Percentiles rank a stretch among this genome's conserved stretches.
Conservation (phyloP, 2,113 vertebrate species). For the Hypomesus transpacificus region DNA sequence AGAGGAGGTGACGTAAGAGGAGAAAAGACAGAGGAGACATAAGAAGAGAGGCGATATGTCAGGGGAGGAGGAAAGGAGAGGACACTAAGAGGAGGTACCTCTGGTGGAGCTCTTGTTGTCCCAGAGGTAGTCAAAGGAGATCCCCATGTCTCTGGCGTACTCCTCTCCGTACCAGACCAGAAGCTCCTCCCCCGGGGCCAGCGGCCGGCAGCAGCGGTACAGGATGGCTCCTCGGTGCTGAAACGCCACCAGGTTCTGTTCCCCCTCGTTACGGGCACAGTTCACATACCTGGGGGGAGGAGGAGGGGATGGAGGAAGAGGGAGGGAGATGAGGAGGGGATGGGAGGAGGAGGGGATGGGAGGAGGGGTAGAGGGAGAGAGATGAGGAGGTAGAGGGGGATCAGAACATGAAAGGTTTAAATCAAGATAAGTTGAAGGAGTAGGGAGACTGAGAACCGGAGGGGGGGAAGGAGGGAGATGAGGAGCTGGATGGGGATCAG, state of each 20-base stretch:
- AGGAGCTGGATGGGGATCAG: background rate
- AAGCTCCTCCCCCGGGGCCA: conserved; percentile 7
- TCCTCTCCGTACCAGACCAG: too few species aligned
- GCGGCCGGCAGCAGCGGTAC: conserved; percentile 36
- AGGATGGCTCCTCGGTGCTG: conserved; percentile 38
- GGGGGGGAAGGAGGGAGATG: background rate
- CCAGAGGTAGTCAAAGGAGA: too few species aligned
- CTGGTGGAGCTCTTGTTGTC: too few species aligned
- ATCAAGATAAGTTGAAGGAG: too few species aligned
- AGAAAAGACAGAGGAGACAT: background rate
- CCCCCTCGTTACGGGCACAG: conserved; percentile 34
- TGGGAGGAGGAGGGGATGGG: too few species aligned
- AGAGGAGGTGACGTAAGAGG: background rate
- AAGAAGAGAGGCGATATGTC: too few species aligned
- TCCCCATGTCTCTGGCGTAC: too few species aligned
- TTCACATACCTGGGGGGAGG: conserved; percentile 37
- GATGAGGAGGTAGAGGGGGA: background rate
- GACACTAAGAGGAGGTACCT: too few species aligned
- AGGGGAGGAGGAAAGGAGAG: too few species aligned
- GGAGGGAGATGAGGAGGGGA: background rate
- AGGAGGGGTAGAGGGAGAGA: background rate
- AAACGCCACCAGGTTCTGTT: conserved; percentile 46
- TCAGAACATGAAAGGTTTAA: background rate
- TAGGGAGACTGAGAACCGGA: too few species aligned
- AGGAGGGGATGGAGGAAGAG: background rate